A percentile compares a stretch with the other conserved stretches of the same genome.
Conservation (phyloP, 2,888 invertebrate genomes). For the Onthophagus sagittarius region DNA sequence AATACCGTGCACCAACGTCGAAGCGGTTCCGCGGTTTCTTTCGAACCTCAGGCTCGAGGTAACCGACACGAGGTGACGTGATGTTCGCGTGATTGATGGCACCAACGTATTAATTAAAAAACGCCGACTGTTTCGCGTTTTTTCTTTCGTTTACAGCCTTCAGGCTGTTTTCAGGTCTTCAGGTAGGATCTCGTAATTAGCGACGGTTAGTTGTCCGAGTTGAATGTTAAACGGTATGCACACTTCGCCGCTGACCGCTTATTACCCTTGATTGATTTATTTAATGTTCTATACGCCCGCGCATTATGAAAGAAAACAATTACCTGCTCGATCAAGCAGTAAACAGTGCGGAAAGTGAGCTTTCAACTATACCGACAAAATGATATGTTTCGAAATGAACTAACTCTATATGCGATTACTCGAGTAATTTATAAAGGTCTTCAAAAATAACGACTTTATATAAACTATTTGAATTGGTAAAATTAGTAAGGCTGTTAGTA, state of each 20-base stretch:
- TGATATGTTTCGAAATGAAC: no score
- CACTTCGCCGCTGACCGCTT: constrained; percentile 23
- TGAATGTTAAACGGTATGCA: constrained; percentile 20
- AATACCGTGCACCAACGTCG: neutral
- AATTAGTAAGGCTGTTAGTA: neutral
- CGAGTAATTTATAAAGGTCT: no score
- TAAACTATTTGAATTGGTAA: neutral
- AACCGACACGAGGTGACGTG: constrained; percentile 20
- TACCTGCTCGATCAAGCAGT: neutral
- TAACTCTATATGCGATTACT: neutral
- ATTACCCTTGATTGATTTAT: constrained; percentile 21
- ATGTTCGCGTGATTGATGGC: constrained; percentile 32
- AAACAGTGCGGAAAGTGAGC: neutral
- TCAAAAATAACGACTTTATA: no score
- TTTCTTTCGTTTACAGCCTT: neutral
- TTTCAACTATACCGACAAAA: no score
- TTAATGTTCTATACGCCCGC: neutral
- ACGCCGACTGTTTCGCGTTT: constrained; percentile 17
- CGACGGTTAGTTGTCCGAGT: constrained; percentile 28
- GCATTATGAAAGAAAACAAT: neutral
- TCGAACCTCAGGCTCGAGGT: constrained; percentile 15
- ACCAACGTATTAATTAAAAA: constrained; percentile 34
- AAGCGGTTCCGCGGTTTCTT: neutral
- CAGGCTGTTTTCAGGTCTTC: neutral
- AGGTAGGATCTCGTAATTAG: constrained; percentile 28